Base-by-base conservation (phyloP, 2,797 vertebrate genomes). In the Sebastes flavidus region DNA sequence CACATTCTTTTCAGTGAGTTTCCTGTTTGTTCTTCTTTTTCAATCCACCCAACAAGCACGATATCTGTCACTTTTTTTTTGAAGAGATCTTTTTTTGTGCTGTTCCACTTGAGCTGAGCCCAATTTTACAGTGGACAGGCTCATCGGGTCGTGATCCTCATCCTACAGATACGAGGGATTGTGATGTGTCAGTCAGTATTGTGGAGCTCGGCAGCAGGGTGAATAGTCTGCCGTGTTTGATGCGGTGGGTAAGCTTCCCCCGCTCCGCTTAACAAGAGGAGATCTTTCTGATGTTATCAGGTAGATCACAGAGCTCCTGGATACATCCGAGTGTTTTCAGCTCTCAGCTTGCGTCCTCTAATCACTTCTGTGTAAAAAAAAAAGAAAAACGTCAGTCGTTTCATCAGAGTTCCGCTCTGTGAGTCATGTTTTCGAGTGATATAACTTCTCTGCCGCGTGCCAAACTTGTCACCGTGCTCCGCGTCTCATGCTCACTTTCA, bases 251-350 rank as follows among this genome's bases (percentile, higher is more conserved):
- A 68, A 80, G 83, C 86, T 74, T 80, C 14, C 77, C 56, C 55
- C 24, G 62, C 85, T 88, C 79, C 67, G 82, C 82, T 79, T 77
- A 81, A 89, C 88, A 82, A 79, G 78, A 87, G 68, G 22, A 67
- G 75, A 82, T 87, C 75, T 83, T 63, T 88, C 38, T 83, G 84
- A 90, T 87, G 79, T 81, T 89, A 93, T 90, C 93, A 75, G 86
- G 74, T 78, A 85, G 85, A 91, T 92, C 88, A 81, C 87, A 90
- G 75, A 67, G 69, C 73, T 82, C 60, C 82, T 58, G 69, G 77
- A 81, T 82, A 59, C 72, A 77, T 75, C n/a, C 20, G 66, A 83
- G 68, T 70, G 65, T 85, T 89, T 80, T 72, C 60, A 82, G 20
- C 75, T 74, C 67, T 52, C 67, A 69, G 63, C 68, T 86, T 65